These are phyloP conservation scores for Octodon degus DNA, from an alignment of 2,113 vertebrate genomes.

Conservation along the genomic window DNA sequence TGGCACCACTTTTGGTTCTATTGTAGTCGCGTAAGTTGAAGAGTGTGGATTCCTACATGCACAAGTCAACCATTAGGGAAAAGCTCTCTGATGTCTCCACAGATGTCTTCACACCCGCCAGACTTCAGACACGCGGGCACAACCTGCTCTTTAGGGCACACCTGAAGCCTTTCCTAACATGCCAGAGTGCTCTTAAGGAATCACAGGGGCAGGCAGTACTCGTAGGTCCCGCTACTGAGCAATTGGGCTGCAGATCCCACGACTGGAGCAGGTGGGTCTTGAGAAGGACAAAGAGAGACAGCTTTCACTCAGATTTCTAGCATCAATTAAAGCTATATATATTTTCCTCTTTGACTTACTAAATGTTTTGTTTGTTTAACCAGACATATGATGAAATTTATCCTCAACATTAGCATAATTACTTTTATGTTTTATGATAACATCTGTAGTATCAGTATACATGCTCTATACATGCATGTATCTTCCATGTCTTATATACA, in stretches of 20 bases:
- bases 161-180: not conserved
- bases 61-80: not conserved
- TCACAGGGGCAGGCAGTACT: not conserved
- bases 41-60: not conserved
- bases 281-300: not conserved
- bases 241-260: not conserved
- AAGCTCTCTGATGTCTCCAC: not conserved
- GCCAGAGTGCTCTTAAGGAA: not conserved
- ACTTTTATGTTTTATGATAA: not conserved
- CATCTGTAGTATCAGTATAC: not conserved
- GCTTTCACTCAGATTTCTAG: not conserved
- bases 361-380: not conserved
- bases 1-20: not conserved
- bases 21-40: not conserved
- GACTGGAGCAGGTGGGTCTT: not conserved
- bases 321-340: not conserved
- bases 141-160: not conserved
- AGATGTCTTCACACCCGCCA: not conserved
- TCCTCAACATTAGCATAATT: not conserved
- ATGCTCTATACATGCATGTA: not conserved
- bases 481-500: not conserved
- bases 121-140: not conserved
- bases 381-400: not conserved
- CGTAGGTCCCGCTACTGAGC: not conserved
- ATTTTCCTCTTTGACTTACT: not conserved